Conservation (phyloP, 2,113 vertebrate genomes). For the Rhinichthys klamathensis region DNA sequence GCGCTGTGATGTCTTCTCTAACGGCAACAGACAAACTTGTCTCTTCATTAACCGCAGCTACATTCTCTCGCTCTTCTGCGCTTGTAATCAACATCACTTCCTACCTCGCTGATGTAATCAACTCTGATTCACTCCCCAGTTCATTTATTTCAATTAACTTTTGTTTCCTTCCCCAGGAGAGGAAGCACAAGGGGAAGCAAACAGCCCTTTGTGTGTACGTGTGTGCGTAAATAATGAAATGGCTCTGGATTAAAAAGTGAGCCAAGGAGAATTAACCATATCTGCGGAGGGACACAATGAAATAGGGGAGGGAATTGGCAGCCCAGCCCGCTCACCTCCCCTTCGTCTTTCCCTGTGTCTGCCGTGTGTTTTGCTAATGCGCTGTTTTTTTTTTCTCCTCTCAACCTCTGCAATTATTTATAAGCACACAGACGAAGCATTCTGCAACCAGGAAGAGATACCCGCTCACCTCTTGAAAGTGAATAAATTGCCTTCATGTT, state of each 20-base stretch:
- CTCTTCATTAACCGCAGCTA: conserved; percentile 61
- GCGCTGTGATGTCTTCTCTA: conserved; percentile 50
- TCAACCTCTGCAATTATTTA: conserved; percentile 42
- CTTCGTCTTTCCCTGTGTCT: conserved; percentile 30
- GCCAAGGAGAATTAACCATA: conserved; percentile 51
- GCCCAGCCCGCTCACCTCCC: conserved; percentile 17
- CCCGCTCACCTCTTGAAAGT: conserved; percentile 30
- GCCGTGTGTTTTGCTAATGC: conserved; percentile 42
- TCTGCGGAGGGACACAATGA: conserved; percentile 53
- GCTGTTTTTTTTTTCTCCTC: conserved; percentile 24
- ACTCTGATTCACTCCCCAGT: conserved; percentile 67
- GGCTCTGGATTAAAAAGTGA: conserved; percentile 51
- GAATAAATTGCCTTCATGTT: conserved; percentile 38
- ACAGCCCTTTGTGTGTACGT: conserved; percentile 22
- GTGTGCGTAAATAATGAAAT: conserved; percentile 52
- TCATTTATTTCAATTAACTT: conserved; percentile 76
- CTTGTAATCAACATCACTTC: conserved; percentile 66
- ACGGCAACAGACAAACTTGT: conserved; percentile 56
- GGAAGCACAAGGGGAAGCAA: conserved; percentile 43
- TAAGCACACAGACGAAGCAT: conserved; percentile 24
- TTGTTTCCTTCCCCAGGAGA: conserved; percentile 66
- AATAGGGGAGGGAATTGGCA: conserved; percentile 48
- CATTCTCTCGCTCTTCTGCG: conserved; percentile 55
- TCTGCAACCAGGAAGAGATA: conserved; percentile 22
- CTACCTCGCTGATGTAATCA: conserved; percentile 66